These are phyloP conservation scores for Macrosiphum euphorbiae DNA, from an alignment of 2,888 invertebrate genomes.

Conservation along the genomic window DNA sequence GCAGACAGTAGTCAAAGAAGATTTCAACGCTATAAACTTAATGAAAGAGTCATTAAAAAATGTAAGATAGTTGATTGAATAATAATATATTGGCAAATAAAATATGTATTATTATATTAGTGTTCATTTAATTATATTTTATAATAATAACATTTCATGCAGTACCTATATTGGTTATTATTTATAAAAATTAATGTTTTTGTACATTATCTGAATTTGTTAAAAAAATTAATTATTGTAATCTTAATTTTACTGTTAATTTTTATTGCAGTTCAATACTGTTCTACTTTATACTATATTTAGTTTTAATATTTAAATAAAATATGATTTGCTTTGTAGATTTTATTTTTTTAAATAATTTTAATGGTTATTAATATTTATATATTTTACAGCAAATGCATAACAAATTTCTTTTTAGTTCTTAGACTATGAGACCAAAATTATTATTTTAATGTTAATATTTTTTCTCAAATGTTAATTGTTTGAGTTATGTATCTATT, in stretches of 20 bases:
- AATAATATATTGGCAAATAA: background rate
- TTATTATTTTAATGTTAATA: too few relatives aligned
- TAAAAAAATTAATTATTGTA: background rate
- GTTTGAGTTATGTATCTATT: too few relatives aligned
- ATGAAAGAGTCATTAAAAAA: conserved; percentile 71
- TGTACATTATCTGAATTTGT: background rate
- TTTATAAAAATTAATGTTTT: background rate
- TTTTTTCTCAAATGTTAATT: too few relatives aligned
- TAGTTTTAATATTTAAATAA: background rate
- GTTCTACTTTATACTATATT: background rate
- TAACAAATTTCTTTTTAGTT: too few relatives aligned
- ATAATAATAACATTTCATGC: background rate
- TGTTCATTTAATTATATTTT: background rate
- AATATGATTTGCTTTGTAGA: background rate
- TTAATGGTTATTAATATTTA: background rate
- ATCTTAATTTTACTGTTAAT: background rate
- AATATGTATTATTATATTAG: background rate
- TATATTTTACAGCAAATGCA: background rate
- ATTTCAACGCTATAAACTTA: conserved; percentile 82
- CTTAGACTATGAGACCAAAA: too few relatives aligned
- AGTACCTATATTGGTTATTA: background rate
- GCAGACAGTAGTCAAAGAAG: conserved; percentile 85
- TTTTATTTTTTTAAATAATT: background rate
- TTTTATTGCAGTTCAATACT: background rate
- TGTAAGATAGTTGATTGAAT: conserved; percentile 47